Conservation (phyloP, 1,140 invertebrate genomes). For the Pogonomyrmex barbatus region DNA sequence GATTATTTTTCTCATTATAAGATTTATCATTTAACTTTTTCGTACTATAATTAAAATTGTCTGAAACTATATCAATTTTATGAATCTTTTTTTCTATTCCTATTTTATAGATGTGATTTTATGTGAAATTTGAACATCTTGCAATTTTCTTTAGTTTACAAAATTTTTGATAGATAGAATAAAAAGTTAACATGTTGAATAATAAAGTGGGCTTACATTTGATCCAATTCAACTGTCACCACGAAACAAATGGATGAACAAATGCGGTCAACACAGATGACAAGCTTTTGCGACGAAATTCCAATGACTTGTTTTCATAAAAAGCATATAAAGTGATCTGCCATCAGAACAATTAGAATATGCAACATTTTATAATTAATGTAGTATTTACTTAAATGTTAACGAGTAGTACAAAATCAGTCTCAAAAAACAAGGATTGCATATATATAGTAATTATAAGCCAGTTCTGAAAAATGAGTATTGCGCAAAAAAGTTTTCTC, state of each 20-base stretch:
- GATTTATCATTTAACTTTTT: constrained; percentile 4
- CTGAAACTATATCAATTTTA: background rate
- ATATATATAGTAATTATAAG: background rate
- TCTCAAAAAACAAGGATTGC: background rate
- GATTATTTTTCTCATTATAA: background rate
- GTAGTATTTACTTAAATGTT: background rate
- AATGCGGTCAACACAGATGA: background rate
- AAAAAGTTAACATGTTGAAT: background rate
- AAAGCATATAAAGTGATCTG: constrained; percentile 24
- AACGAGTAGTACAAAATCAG: background rate
- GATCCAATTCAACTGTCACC: too few species aligned
- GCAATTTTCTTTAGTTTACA: background rate
- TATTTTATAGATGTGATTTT: background rate
- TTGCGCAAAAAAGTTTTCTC: background rate
- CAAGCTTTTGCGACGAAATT: background rate
- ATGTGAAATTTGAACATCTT: background rate
- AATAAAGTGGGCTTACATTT: background rate
- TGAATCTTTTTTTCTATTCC: background rate
- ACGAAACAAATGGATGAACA: background rate
- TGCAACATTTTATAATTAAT: background rate
- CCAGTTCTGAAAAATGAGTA: background rate
- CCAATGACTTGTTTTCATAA: background rate
- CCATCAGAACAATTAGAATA: constrained; percentile 24
- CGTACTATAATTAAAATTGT: background rate
- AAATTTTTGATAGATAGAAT: background rate